Percentiles rank a stretch among this genome's conserved stretches.
Conservation (phyloP, 2,113 vertebrate species). For the Hippocampus barbouri region DNA sequence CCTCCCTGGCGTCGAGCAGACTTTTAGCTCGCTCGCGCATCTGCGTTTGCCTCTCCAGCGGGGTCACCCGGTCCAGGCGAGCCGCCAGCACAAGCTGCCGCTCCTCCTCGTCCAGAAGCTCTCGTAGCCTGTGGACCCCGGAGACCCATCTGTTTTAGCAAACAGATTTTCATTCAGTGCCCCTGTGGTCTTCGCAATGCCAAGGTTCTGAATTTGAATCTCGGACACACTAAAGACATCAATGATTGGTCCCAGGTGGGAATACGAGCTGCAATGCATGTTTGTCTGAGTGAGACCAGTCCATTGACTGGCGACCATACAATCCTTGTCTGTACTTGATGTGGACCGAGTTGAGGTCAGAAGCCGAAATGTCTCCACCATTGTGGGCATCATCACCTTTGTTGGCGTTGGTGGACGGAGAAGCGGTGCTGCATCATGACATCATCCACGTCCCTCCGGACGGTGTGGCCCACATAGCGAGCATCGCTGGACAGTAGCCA, state of each 20-base stretch:
- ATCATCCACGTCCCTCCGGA: conserved; percentile 56
- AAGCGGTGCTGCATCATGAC: conserved; percentile 63
- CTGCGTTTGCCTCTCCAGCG: conserved; percentile 64
- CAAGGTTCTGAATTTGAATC: no score
- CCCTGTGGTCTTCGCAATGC: no score
- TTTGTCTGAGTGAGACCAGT: no score
- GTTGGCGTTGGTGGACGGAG: conserved; percentile 67
- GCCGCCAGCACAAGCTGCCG: conserved; percentile 72
- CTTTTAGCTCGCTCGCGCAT: conserved; percentile 73
- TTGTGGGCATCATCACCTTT: conserved; percentile 66
- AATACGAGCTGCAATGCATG: no score
- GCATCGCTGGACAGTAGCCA: conserved; percentile 68
- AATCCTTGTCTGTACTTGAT: no score
- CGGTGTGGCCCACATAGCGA: conserved; percentile 44
- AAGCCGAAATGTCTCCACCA: no score
- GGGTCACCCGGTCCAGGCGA: conserved; percentile 62
- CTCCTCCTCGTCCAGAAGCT: conserved; percentile 81
- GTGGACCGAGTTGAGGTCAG: no score
- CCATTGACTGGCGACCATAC: no score
- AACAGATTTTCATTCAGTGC: no score
- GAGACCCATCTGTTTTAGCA: no score
- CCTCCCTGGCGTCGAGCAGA: conserved; percentile 77
- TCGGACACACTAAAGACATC: no score
- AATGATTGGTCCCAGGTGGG: no score
- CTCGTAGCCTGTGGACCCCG: conserved; percentile 70